phyloP scores from a whole-genome alignment of 2,888 invertebrate genomes.

The Tetranychus piercei region DNA sequence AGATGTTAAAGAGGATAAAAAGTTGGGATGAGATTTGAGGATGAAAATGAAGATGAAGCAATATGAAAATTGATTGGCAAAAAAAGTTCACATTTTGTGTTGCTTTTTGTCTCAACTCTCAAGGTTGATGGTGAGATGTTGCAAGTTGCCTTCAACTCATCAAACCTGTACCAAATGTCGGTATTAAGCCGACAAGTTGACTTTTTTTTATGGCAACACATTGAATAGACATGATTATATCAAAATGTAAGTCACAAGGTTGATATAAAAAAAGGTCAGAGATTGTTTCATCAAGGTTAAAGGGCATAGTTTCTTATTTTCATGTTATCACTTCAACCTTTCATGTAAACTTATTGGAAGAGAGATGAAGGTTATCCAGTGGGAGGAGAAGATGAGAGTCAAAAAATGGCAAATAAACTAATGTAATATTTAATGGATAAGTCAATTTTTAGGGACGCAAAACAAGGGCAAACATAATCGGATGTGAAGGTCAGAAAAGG shows the following conservation, averaged over 20 bases:
- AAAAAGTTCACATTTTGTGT: no score
- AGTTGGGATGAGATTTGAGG: neutral
- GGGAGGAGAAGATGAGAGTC: neutral
- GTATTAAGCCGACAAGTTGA: neutral
- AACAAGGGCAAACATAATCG: neutral
- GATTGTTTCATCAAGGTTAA: neutral
- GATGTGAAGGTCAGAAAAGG: neutral
- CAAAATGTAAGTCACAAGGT: neutral
- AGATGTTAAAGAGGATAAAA: neutral
- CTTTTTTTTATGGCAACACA: neutral
- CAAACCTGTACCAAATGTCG: neutral
- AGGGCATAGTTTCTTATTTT: neutral
- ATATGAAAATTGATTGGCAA: no score
- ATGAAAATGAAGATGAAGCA: neutral
- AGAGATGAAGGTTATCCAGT: neutral
- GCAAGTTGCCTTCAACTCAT: no score
- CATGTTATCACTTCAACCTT: no score
- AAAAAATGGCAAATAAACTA: no score
- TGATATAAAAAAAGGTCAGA: neutral
- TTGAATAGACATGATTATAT: neutral
- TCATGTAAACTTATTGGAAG: neutral
- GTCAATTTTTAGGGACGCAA: neutral
- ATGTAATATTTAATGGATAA: no score
- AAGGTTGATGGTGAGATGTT: no score
- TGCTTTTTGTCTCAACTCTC: no score